Evolutionary conservation across 1,140 invertebrate species (phyloP).

Genomic region (Zaprionus gabonicus): DNA sequence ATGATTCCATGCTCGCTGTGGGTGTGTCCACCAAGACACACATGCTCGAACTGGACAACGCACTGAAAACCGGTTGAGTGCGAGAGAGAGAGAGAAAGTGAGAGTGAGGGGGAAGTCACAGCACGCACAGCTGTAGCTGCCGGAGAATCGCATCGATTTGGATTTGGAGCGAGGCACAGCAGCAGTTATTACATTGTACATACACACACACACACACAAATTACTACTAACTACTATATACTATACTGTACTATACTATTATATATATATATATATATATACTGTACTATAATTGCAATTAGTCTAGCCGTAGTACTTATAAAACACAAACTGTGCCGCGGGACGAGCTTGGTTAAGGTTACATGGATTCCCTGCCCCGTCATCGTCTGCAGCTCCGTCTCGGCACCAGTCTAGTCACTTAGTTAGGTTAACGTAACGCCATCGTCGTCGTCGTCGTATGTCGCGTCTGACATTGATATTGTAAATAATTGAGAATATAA

Average conservation of each 20-base stretch:
- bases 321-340: too few species aligned
- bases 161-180: constrained; percentile 4
- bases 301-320: too few species aligned
- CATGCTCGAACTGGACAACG: constrained; percentile 53
- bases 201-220: constrained; percentile 14
- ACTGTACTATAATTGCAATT: neutral
- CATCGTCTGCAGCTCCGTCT: too few species aligned
- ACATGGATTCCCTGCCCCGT: too few species aligned
- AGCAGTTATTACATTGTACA: constrained; percentile 21
- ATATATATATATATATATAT: neutral
- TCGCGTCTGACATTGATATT: constrained; percentile 40
- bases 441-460: neutral
- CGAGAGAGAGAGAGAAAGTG: neutral
- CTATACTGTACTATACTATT: neutral
- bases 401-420: constrained; percentile 33
- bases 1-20: constrained; percentile 4
- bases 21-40: constrained; percentile 53
- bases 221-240: neutral
- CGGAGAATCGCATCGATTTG: neutral
- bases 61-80: constrained; percentile 68
- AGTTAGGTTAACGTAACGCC: constrained; percentile 18
- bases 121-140: constrained; percentile 19
- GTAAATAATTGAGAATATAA: constrained; percentile 13
- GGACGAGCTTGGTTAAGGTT: neutral
- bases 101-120: neutral